Conservation (phyloP, 2,888 invertebrate genomes). For the Lepidocyrtoides sp. region DNA sequence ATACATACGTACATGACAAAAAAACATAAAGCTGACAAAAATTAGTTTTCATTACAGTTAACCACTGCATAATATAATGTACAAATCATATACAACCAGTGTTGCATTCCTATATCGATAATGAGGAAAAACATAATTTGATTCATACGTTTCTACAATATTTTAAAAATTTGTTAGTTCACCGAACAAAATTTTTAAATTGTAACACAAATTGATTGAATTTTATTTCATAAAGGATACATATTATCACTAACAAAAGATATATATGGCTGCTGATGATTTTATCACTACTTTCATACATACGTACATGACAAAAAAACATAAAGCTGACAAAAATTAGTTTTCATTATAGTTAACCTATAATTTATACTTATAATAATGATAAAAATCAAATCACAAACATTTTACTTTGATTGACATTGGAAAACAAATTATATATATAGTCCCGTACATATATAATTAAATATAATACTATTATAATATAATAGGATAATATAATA, state of each 20-base stretch:
- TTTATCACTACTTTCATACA: neutral
- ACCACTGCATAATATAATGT: neutral
- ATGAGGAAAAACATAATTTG: too few relatives aligned
- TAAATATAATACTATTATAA: neutral
- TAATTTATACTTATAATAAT: neutral
- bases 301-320: conserved; percentile 2
- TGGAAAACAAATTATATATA: neutral
- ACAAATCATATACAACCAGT: too few relatives aligned
- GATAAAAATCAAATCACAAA: conserved; percentile 50
- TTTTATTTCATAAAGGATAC: neutral
- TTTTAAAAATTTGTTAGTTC: neutral
- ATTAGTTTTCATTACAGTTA: neutral
- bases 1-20: neutral
- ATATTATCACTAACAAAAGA: conserved; percentile 62
- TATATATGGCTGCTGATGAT: conserved; percentile 2
- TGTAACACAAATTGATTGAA: conserved; percentile 55
- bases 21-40: conserved; percentile 57
- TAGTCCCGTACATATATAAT: neutral
- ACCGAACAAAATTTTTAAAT: conserved; percentile 14
- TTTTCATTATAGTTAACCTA: neutral
- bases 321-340: conserved; percentile 58
- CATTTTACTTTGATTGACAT: neutral
- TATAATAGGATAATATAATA: neutral
- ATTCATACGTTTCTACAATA: too few relatives aligned
- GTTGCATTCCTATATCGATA: too few relatives aligned